Percentiles rank a stretch among this genome's conserved stretches.
These are phyloP conservation scores for Prunella himalayana DNA, from an alignment of 2,113 vertebrate species.

Conservation along the genomic window DNA sequence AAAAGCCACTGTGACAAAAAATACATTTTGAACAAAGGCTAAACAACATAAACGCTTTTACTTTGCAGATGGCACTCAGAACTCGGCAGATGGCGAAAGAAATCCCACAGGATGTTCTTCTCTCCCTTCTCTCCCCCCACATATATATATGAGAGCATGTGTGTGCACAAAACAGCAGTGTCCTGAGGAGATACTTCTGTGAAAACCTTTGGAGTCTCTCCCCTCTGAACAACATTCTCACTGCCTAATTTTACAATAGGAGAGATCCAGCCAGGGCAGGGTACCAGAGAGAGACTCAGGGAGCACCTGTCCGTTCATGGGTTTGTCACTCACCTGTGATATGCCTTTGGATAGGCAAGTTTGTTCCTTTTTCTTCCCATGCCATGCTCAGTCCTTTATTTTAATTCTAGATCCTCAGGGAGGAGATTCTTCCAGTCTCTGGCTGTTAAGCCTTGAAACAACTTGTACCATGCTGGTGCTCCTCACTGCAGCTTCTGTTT, in stretches of 20 bases:
- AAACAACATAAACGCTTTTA: conserved; percentile 21
- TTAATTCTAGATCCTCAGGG: background rate
- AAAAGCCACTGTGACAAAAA: conserved; percentile 47
- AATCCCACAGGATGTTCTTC: conserved; percentile 54
- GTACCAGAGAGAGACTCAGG: background rate
- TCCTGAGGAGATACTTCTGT: background rate
- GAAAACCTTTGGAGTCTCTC: background rate
- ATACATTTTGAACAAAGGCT: conserved; percentile 53
- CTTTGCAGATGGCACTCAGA: conserved; percentile 52
- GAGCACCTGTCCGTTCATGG: background rate
- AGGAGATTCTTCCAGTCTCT: background rate
- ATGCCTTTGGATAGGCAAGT: background rate
- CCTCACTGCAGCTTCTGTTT: background rate
- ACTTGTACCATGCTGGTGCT: background rate
- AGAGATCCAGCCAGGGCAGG: background rate
- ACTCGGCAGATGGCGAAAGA: conserved; percentile 50
- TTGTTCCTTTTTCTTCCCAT: background rate
- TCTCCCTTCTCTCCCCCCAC: background rate
- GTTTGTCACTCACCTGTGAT: background rate
- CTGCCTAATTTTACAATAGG: background rate
- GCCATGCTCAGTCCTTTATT: background rate
- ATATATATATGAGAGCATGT: background rate
- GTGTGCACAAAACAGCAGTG: background rate
- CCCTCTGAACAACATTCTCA: background rate
- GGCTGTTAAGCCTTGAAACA: background rate